Evolutionary conservation across 2,797 vertebrate species (phyloP).

Genomic region (Spondyliosoma cantharus): DNA sequence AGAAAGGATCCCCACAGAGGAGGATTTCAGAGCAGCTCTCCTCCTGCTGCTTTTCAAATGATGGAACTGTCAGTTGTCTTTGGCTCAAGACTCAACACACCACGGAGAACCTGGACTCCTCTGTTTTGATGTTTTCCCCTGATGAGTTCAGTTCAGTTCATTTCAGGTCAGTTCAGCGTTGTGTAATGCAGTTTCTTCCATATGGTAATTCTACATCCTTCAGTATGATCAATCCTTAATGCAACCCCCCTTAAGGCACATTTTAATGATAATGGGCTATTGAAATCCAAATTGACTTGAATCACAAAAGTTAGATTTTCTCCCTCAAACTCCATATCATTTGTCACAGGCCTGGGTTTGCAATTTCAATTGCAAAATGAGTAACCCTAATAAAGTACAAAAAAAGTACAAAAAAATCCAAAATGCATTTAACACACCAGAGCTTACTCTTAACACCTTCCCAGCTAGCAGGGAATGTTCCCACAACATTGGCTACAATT

Average conservation of each 20-base stretch:
- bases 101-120: slow-evolving; percentile 18
- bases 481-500: no score
- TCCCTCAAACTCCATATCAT: no score
- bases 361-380: no score
- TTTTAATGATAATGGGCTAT: not conserved
- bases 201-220: not conserved
- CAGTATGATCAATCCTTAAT: not conserved
- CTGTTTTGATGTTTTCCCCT: slow-evolving; percentile 6
- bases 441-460: no score
- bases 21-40: slow-evolving; percentile 21
- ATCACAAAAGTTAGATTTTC: not conserved
- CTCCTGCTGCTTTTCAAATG: slow-evolving; percentile 35
- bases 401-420: no score
- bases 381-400: no score
- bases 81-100: slow-evolving; percentile 20
- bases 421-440: no score
- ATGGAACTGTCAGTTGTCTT: slow-evolving; percentile 30
- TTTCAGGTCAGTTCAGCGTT: not conserved
- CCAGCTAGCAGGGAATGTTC: no score
- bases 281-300: not conserved
- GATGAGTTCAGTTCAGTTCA: slow-evolving; percentile 9
- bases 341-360: no score
- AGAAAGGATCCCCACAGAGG: slow-evolving; percentile 14
- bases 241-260: no score
- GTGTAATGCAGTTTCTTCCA: not conserved